Conservation (phyloP, 2,797 vertebrate genomes). For the Microctenopoma steveboyesi region DNA sequence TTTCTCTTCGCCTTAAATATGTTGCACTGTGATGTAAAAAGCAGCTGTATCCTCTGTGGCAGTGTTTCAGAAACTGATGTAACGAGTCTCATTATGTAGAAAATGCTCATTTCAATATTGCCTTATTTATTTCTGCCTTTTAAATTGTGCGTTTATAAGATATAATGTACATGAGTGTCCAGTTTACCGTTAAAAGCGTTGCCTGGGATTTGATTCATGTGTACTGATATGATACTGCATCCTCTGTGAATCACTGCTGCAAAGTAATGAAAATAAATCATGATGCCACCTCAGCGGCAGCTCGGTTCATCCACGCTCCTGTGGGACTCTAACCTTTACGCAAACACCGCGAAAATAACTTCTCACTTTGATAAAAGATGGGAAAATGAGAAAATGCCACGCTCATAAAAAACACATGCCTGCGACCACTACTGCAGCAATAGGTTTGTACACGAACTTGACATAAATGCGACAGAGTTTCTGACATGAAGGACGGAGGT, state of each 20-base stretch:
- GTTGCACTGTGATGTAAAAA: slow-evolving; percentile 70
- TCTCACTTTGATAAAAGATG: not conserved
- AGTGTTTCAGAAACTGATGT: slow-evolving; percentile 11
- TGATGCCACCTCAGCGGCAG: slow-evolving; percentile 10
- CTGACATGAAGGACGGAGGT: not conserved
- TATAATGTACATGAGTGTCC: not conserved
- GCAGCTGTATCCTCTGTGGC: slow-evolving; percentile 31
- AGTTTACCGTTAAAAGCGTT: slow-evolving; percentile 18
- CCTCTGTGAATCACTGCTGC: slow-evolving; percentile 48
- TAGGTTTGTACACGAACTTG: not conserved
- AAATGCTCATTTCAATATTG: slow-evolving; percentile 42
- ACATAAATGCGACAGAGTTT: not conserved
- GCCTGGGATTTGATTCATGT: slow-evolving; percentile 24
- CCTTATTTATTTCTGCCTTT: slow-evolving; percentile 61
- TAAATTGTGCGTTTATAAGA: slow-evolving; percentile 29
- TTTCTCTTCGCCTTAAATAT: slow-evolving; percentile 58
- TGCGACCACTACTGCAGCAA: too few relatives aligned
- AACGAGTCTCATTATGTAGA: not conserved
- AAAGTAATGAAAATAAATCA: slow-evolving; percentile 64
- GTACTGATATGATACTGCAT: slow-evolving; percentile 35
- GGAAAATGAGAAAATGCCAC: not conserved
- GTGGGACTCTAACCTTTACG: not conserved
- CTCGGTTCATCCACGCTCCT: slow-evolving; percentile 15
- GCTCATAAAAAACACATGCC: too few relatives aligned
- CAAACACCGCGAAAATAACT: not conserved